Evolutionary conservation across 2,888 invertebrate species (phyloP).

Genomic region (Amaurobius ferox): DNA sequence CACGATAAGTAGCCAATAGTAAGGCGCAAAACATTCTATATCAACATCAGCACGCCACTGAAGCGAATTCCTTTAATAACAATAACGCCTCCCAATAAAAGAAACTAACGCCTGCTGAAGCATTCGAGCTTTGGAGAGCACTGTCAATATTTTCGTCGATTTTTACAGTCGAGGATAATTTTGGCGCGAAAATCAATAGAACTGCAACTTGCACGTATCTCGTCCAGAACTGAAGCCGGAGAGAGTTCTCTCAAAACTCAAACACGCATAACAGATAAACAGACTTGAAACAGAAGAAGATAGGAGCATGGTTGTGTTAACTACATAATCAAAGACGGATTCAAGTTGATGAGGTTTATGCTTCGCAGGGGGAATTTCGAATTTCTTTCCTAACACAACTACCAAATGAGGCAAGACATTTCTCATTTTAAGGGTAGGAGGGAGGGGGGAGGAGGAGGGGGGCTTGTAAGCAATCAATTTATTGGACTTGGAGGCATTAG

Average conservation of each 20-base stretch:
- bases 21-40: not conserved
- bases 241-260: too few relatives aligned
- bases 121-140: conserved; percentile 33
- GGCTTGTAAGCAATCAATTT: not conserved
- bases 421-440: not conserved
- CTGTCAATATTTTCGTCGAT: conserved; percentile 44
- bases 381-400: not conserved
- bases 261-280: too few relatives aligned
- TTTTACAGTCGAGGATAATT: not conserved
- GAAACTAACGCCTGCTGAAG: not conserved
- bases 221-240: too few relatives aligned
- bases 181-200: not conserved
- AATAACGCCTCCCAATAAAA: not conserved
- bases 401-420: conserved; percentile 4
- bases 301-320: too few relatives aligned
- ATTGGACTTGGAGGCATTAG: not conserved
- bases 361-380: too few relatives aligned
- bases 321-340: too few relatives aligned
- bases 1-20: not conserved
- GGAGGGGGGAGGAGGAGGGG: not conserved
- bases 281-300: too few relatives aligned
- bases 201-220: too few relatives aligned
- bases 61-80: not conserved
- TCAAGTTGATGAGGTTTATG: too few relatives aligned
- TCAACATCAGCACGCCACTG: not conserved